phyloP scores from a whole-genome alignment of 2,113 vertebrate species.

The Microtus ochrogaster region DNA sequence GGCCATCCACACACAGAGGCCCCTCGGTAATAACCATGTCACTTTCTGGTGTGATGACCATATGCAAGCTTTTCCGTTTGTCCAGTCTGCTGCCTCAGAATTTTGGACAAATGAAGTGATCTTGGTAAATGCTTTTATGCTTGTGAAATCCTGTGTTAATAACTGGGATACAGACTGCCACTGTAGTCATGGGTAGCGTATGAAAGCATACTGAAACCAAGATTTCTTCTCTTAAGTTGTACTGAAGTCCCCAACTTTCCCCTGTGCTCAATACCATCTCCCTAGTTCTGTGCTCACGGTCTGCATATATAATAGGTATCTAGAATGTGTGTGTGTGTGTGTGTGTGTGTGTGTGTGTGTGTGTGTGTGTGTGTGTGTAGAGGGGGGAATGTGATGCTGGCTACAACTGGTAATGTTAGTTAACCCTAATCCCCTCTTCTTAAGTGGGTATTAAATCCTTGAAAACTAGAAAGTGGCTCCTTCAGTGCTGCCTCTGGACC shows the following conservation, averaged over 20 bases:
- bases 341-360: no score
- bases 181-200: not conserved
- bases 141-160: not conserved
- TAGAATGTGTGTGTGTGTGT: not conserved
- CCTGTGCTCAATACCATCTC: not conserved
- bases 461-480: conserved; percentile 45
- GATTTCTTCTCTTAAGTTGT: conserved; percentile 9
- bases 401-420: not conserved
- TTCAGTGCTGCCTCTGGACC: conserved; percentile 23
- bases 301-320: no score
- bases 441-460: conserved; percentile 25
- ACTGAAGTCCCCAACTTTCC: not conserved
- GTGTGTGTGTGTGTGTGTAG: no score
- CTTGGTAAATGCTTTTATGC: not conserved
- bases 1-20: not conserved
- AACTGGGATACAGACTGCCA: not conserved
- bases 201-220: not conserved
- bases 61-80: not conserved
- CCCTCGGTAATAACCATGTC: not conserved
- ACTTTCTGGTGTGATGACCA: not conserved
- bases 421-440: not conserved
- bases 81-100: not conserved
- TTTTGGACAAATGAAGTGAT: not conserved
- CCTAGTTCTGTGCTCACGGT: not conserved
- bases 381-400: not conserved